Percentiles rank a stretch among this genome's conserved stretches.
phyloP scores from a whole-genome alignment of 2,113 vertebrate genomes.

The Zeus faber region DNA sequence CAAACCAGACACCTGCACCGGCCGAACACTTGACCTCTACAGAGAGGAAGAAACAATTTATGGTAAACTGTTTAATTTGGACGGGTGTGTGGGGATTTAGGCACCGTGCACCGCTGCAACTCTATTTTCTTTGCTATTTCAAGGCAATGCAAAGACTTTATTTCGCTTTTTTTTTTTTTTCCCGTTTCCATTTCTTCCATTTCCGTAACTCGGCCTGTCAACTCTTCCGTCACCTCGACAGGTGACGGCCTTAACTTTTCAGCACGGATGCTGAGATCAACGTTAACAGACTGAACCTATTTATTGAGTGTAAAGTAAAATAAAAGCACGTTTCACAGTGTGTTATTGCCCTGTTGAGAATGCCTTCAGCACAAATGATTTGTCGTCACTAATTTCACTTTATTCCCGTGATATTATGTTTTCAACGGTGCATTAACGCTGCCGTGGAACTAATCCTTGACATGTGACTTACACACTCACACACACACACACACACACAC shows the following conservation, averaged over 20 bases:
- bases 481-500: slow-evolving; percentile 11
- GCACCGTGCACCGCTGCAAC: slow-evolving; percentile 1
- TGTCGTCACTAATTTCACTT: slow-evolving; percentile 44
- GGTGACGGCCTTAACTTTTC: no score
- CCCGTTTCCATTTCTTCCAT: no score
- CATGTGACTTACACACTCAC: slow-evolving; percentile 10
- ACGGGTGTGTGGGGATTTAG: slow-evolving; percentile 10
- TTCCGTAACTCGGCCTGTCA: no score
- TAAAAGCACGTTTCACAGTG: neutral
- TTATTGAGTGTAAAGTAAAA: neutral
- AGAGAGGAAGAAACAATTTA: slow-evolving; percentile 31
- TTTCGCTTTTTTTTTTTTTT: no score
- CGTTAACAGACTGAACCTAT: slow-evolving; percentile 7
- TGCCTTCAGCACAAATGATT: slow-evolving; percentile 30
- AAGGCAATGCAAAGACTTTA: slow-evolving; percentile 1
- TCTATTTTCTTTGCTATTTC: slow-evolving; percentile 10
- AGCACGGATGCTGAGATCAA: no score
- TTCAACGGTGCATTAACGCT: slow-evolving; percentile 25
- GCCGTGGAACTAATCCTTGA: slow-evolving; percentile 19
- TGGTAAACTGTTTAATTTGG: slow-evolving; percentile 33
- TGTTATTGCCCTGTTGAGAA: neutral
- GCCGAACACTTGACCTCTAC: slow-evolving; percentile 31
- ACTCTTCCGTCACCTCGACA: no score
- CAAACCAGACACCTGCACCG: slow-evolving; percentile 35
- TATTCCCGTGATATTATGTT: slow-evolving; percentile 37